Evolutionary conservation across 1,140 invertebrate genomes (phyloP).

Genomic region (Drosophila busckii): DNA sequence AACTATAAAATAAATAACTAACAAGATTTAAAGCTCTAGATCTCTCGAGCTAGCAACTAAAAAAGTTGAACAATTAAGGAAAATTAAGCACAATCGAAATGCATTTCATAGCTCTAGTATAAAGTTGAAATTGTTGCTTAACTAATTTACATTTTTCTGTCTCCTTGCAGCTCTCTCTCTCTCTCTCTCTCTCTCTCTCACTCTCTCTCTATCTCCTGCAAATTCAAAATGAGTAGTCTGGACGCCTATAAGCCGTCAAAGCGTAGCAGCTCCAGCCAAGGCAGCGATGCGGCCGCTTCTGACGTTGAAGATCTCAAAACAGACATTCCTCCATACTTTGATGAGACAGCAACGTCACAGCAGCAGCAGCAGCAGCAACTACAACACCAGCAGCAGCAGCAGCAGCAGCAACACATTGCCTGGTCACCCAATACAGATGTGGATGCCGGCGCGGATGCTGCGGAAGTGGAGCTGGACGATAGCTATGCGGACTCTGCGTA

Average conservation of each 20-base stretch:
- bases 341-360: conserved; percentile 18
- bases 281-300: conserved; percentile 14
- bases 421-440: conserved; percentile 19
- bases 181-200: not conserved
- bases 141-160: too few species aligned
- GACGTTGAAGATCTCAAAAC: conserved; percentile 64
- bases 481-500: conserved; percentile 57
- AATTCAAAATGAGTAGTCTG: conserved; percentile 17
- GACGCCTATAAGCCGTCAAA: conserved; percentile 28
- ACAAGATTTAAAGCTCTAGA: too few species aligned
- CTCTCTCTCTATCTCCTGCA: not conserved
- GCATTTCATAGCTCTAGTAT: too few species aligned
- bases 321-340: conserved; percentile 74
- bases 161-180: not conserved
- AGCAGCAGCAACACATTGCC: conserved; percentile 4
- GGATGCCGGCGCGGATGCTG: conserved; percentile 8
- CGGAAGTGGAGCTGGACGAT: conserved; percentile 34
- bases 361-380: not conserved
- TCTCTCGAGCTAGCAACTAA: too few species aligned
- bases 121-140: too few species aligned
- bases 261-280: conserved; percentile 29
- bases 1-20: conserved; percentile 19
- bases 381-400: not conserved
- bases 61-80: too few species aligned
- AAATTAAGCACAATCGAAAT: too few species aligned